A percentile compares a stretch with the other conserved stretches of the same genome.
Conservation (phyloP, 92 coral and sea anemone species). For the Porites evermanni region DNA sequence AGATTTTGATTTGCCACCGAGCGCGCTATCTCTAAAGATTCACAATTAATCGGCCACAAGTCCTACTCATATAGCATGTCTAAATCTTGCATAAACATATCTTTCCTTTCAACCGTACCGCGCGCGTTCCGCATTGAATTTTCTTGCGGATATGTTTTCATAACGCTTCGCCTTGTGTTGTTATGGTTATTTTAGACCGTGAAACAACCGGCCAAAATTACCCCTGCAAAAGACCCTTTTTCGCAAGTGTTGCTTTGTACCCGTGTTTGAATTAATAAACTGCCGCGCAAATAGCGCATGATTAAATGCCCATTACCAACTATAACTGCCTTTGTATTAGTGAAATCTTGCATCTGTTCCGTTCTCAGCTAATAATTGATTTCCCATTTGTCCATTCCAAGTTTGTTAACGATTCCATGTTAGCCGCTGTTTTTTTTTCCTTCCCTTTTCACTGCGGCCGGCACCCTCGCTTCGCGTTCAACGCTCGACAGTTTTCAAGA, state of each 20-base stretch:
- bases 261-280: conserved; percentile 58
- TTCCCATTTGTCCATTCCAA: conserved; percentile 82
- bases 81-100: conserved; percentile 40
- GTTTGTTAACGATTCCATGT: conserved; percentile 73
- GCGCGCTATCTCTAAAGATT: conserved; percentile 9
- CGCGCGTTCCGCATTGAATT: background rate
- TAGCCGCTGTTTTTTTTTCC: conserved; percentile 27
- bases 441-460: conserved; percentile 43
- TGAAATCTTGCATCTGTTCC: conserved; percentile 79
- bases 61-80: background rate
- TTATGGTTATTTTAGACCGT: conserved; percentile 48
- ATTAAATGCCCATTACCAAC: conserved; percentile 81
- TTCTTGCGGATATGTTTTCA: conserved; percentile 13
- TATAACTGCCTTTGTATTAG: conserved; percentile 72
- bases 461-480: conserved; percentile 73
- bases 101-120: background rate
- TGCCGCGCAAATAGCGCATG: conserved; percentile 67
- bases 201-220: conserved; percentile 46
- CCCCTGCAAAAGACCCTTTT: conserved; percentile 26
- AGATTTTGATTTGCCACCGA: conserved; percentile 34
- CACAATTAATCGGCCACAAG: conserved; percentile 2
- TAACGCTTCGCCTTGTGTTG: background rate
- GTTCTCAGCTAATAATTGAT: conserved; percentile 92
- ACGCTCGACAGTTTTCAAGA: conserved; percentile 25
- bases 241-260: conserved; percentile 30